These are phyloP conservation scores for Portevinia maculata DNA, from an alignment of 2,888 invertebrate genomes.

Conservation along the genomic window DNA sequence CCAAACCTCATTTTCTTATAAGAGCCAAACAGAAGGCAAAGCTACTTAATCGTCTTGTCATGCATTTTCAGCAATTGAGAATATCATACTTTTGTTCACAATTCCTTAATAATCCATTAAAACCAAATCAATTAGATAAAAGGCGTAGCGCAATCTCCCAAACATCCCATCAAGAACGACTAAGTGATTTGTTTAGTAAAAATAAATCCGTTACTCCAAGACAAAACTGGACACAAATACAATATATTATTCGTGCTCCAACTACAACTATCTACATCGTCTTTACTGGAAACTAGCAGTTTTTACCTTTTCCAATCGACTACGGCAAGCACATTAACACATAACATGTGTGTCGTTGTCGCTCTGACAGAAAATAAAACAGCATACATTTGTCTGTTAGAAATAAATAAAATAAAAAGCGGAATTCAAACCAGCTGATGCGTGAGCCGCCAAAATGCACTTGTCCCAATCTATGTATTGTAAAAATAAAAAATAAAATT, in stretches of 20 bases:
- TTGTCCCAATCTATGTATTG: constrained; percentile 38
- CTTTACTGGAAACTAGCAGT: constrained; percentile 6
- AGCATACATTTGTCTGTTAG: constrained; percentile 3
- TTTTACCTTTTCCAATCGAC: constrained; percentile 28
- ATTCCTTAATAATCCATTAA: too few relatives aligned
- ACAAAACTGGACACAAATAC: constrained; percentile 4
- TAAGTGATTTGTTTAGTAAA: too few relatives aligned
- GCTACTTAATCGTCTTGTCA: too few relatives aligned
- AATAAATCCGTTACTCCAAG: constrained; percentile 6
- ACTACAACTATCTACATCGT: constrained; percentile 6
- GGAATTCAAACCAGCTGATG: constrained; percentile 49
- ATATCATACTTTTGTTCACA: too few relatives aligned
- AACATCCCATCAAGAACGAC: too few relatives aligned
- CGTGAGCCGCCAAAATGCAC: constrained; percentile 64
- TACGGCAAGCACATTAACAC: constrained; percentile 35
- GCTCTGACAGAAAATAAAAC: constrained; percentile 2
- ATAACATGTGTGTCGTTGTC: constrained; percentile 14
- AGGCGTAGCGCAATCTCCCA: too few relatives aligned
- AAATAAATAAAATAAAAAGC: constrained; percentile 18
- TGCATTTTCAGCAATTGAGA: too few relatives aligned
- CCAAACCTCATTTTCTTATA: too few relatives aligned
- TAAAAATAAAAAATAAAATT: constrained; percentile 6
- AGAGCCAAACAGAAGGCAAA: too few relatives aligned
- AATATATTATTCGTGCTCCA: too few relatives aligned
- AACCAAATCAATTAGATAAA: too few relatives aligned